Evolutionary conservation across 2,888 invertebrate genomes (phyloP), one percentile per base, ranked within the genome.

Genomic region (Folsomia manolachei): DNA sequence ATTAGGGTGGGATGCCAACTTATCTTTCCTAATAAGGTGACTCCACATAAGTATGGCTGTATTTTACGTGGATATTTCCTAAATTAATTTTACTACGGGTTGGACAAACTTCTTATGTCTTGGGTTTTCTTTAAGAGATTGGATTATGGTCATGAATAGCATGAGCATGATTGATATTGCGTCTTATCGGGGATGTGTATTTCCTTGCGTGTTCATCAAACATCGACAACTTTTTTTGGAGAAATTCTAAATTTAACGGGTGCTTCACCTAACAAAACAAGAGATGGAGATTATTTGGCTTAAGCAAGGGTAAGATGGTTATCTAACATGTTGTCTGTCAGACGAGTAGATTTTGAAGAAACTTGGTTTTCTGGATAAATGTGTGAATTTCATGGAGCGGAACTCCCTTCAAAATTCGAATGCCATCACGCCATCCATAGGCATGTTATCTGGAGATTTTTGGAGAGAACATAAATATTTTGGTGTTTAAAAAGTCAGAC

Each of bases 381-480:
- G 79, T 78, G 78, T 78, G 77, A 75, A 77, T 77, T 80, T 78
- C 77, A 75, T 80, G 76, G 77, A 70, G 79, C 78, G 78, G 76
- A 80, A 80, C 78, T 74, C 78, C 79, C 79, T 77, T 21, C 52
- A 11, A 11, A 11, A 4, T n/a, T 60, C 60, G 14, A 11, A 14
- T 14, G 9, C 51, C 9, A 11, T 14, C 51, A 51, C n/a, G n/a
- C n/a, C n/a, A n/a, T n/a, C n/a, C n/a, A n/a, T n/a, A n/a, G 51
- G 14, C 51, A 11, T 11, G 11, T 51, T 51, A 14, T 51, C 14
- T 51, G 9, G 51, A 11, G 9, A 51, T 51, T 51, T 14, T 51
- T 51, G 51, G 14, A 51, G 60, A 60, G n/a, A 39, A 39, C 14
- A 39, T 39, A 39, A 39, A 39, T 39, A 39, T 39, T 39, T 39